Percentiles rank a stretch among this genome's conserved stretches.
phyloP scores from a whole-genome alignment of 2,888 invertebrate genomes.

The Acrobeloides nanus region DNA sequence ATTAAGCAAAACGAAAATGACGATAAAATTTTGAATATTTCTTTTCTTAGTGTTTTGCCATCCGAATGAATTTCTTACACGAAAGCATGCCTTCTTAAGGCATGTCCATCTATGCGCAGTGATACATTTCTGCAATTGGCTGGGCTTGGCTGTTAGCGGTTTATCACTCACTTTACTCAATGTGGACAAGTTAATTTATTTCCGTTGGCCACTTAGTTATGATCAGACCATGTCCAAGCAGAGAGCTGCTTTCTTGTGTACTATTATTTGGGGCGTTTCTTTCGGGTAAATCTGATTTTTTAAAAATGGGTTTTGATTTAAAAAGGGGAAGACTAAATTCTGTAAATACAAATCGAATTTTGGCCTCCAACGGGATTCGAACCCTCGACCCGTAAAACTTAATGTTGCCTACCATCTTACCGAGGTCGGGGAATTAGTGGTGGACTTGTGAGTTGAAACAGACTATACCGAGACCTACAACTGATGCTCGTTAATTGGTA shows the following conservation, averaged over 20 bases:
- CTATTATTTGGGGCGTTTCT: constrained; percentile 48
- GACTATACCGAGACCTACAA: too few species aligned
- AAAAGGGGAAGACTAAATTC: too few species aligned
- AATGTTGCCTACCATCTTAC: too few species aligned
- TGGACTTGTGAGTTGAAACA: too few species aligned
- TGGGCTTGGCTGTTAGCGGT: constrained; percentile 50
- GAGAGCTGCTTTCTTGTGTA: constrained; percentile 42
- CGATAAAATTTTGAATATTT: too few species aligned
- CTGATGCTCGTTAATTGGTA: too few species aligned
- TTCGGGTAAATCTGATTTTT: constrained; percentile 32
- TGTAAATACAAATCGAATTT: too few species aligned
- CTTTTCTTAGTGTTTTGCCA: constrained; percentile 48
- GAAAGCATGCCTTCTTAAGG: constrained; percentile 49
- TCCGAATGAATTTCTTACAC: constrained; percentile 50
- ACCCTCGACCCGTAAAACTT: too few species aligned
- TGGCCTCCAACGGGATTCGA: too few species aligned
- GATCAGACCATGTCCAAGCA: constrained; percentile 52
- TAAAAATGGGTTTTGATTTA: too few species aligned
- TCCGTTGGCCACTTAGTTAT: constrained; percentile 50
- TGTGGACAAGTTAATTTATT: constrained; percentile 51
- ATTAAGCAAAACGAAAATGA: too few species aligned
- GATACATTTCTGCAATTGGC: constrained; percentile 51
- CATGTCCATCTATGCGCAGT: constrained; percentile 40
- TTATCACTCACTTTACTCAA: constrained; percentile 50
- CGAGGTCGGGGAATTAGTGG: too few species aligned